phyloP scores from a whole-genome alignment of 2,888 invertebrate genomes.

The Meandrusa payeni region DNA sequence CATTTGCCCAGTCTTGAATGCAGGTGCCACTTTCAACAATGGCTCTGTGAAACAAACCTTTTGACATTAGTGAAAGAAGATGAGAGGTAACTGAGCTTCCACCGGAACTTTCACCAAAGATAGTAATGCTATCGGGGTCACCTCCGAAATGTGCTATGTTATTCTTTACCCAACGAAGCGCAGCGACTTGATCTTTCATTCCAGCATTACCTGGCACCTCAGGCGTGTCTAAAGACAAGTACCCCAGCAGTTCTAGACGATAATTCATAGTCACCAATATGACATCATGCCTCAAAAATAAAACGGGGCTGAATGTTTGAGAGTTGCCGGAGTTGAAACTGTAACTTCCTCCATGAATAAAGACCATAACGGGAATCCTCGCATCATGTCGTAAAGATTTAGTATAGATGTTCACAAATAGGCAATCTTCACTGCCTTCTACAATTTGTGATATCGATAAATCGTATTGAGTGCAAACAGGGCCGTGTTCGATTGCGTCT shows the following conservation, averaged over 20 bases:
- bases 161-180: constrained; percentile 51
- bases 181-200: constrained; percentile 59
- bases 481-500: constrained; percentile 53
- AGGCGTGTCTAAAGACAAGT: constrained; percentile 44
- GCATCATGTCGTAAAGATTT: constrained; percentile 35
- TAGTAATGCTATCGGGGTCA: constrained; percentile 52
- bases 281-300: constrained; percentile 56
- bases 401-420: constrained; percentile 58
- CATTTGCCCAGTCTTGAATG: constrained; percentile 48
- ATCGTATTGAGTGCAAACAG: constrained; percentile 57
- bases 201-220: constrained; percentile 65
- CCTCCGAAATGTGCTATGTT: constrained; percentile 57
- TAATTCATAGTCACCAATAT: constrained; percentile 66
- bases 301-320: constrained; percentile 53
- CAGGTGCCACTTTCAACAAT: constrained; percentile 62
- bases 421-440: constrained; percentile 56
- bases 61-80: constrained; percentile 60
- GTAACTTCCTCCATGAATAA: constrained; percentile 63
- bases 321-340: constrained; percentile 55
- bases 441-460: constrained; percentile 33
- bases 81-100: constrained; percentile 55
- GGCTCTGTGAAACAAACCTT: constrained; percentile 58
- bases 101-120: constrained; percentile 69
- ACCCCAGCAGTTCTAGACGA: constrained; percentile 48
- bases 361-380: constrained; percentile 63